These are phyloP conservation scores for Drosophila elegans DNA, from an alignment of 1,140 invertebrate genomes.

Conservation along the genomic window DNA sequence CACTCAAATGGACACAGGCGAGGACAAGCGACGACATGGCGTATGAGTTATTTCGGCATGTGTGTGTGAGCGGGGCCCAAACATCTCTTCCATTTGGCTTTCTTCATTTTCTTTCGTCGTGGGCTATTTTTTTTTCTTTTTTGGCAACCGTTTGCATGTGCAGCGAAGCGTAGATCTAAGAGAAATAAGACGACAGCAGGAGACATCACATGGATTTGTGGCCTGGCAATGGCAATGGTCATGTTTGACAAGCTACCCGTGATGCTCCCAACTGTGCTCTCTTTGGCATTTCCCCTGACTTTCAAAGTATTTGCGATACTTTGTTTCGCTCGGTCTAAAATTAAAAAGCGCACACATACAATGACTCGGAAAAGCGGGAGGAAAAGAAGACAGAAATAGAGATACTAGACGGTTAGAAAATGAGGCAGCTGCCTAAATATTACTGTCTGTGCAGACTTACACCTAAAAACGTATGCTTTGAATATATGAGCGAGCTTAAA, in stretches of 20 bases:
- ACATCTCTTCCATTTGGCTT: slow-evolving; percentile 57
- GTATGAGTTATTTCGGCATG: slow-evolving; percentile 58
- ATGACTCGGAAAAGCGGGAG: slow-evolving; percentile 1
- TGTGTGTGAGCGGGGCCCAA: slow-evolving; percentile 23
- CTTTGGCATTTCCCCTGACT: slow-evolving; percentile 1
- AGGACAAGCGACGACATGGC: slow-evolving; percentile 55
- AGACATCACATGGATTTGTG: slow-evolving; percentile 74
- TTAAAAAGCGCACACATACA: slow-evolving; percentile 54
- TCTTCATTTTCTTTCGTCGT: slow-evolving; percentile 28
- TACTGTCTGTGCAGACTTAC: slow-evolving; percentile 11
- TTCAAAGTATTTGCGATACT: slow-evolving; percentile 62
- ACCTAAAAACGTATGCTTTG: not conserved
- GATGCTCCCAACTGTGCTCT: not conserved
- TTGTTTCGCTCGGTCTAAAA: slow-evolving; percentile 56
- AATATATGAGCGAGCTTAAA: not conserved
- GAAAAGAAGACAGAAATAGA: slow-evolving; percentile 2
- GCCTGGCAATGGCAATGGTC: slow-evolving; percentile 69
- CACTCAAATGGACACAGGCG: slow-evolving; percentile 73
- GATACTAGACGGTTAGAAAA: slow-evolving; percentile 9
- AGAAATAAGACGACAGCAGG: slow-evolving; percentile 69
- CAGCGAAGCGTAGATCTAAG: slow-evolving; percentile 73
- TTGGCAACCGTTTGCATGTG: slow-evolving; percentile 73
- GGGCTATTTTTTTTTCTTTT: slow-evolving; percentile 17
- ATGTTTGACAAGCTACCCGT: slow-evolving; percentile 63
- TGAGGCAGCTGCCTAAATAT: slow-evolving; percentile 27